phyloP scores from a whole-genome alignment of 1,140 invertebrate species.

The Neodiprion fabricii region DNA sequence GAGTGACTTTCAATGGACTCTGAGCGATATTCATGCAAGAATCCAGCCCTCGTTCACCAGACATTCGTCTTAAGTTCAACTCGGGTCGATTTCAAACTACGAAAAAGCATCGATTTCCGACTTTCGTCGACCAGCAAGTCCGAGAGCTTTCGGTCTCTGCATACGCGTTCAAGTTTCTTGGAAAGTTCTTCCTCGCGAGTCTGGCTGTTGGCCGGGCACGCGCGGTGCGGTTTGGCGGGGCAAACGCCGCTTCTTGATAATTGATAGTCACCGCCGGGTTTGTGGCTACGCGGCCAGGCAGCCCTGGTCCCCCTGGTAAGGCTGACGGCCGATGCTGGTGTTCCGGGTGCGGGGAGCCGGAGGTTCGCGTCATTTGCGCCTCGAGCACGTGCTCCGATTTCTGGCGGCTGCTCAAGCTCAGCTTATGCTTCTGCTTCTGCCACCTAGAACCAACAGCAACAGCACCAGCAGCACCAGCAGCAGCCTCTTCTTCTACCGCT shows the following conservation, averaged over 20 bases:
- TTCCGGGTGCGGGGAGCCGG: slow-evolving; percentile 31
- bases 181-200: too few relatives aligned
- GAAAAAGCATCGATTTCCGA: too few relatives aligned
- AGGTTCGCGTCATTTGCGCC: slow-evolving; percentile 54
- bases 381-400: slow-evolving; percentile 60
- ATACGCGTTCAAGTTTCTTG: too few relatives aligned
- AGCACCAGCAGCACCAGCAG: too few relatives aligned
- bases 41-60: too few relatives aligned
- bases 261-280: slow-evolving; percentile 5
- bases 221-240: background rate
- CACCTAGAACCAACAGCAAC: background rate
- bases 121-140: too few relatives aligned
- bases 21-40: too few relatives aligned
- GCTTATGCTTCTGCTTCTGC: slow-evolving; percentile 36
- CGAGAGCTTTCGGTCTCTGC: too few relatives aligned
- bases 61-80: too few relatives aligned
- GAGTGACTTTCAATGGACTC: too few relatives aligned
- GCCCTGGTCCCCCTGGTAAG: background rate
- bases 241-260: slow-evolving; percentile 8
- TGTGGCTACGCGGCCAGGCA: background rate
- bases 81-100: too few relatives aligned
- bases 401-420: slow-evolving; percentile 55
- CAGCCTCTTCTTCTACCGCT: too few relatives aligned
- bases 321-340: background rate
- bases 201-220: background rate